Base-by-base conservation (phyloP, 92 coral and sea anemone species). In the Zoanthus sociatus region DNA sequence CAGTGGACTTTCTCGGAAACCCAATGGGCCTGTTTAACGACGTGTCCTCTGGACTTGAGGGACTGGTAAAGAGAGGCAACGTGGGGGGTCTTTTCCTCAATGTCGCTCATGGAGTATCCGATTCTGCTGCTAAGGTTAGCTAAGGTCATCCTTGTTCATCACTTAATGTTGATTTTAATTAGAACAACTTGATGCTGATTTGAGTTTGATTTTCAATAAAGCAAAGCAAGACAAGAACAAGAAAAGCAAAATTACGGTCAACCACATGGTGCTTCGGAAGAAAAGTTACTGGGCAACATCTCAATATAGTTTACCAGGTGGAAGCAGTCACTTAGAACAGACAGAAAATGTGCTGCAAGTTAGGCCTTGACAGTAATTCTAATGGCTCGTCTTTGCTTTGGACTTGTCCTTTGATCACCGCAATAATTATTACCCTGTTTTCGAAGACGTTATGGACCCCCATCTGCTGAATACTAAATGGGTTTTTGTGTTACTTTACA, bases 21-120 rank as follows among this genome's bases (percentile, higher is more conserved):
- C 99, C 99, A 50, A 96, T 96, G 99, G 99, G 99, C 13, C 93
- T 96, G 58, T 77, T 95, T 68, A 96, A 96, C 78, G 99, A 96
- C 88, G 99, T 96, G 76, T 95, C 99, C 76, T 93, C 98, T 45
- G 99, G 99, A 32, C 94, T 96, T 18, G 98, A 95, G 86, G 99
- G 99, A 16, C 91, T 96, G 91, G 99, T 96, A 1, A 92, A 90
- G 93, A 92, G 98, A 26, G 99, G 99, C 37, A 96, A 96, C 74
- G 96, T 96, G 9, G 99, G 99, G 18, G 99, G 99, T 3, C 76
- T 96, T 83, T 96, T 96, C 56, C 64, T 95, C 47, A 96, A 95
- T 60, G 99, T 96, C 64, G 98, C 99, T 7, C 99, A 96, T 83
- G 99, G 99, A 9, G 96, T 96, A 64, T 96, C 99, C 0, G 99